phyloP scores from a whole-genome alignment of 2,888 invertebrate genomes.

The Drosophila limbata region DNA sequence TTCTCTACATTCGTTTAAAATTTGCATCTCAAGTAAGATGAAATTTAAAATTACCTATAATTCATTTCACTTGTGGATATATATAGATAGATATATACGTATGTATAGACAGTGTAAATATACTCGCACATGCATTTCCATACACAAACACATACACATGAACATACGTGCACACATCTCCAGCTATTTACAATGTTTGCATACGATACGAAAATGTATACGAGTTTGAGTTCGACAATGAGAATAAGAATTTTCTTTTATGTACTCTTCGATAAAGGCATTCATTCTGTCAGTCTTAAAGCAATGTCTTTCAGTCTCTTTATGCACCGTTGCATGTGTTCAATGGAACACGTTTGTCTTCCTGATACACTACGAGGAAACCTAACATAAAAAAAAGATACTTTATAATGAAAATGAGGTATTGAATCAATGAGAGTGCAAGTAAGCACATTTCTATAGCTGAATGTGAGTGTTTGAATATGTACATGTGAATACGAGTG shows the following conservation, averaged over 20 bases:
- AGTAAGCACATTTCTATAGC: constrained; percentile 14
- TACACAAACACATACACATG: constrained; percentile 31
- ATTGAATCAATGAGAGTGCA: constrained; percentile 34
- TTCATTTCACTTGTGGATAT: constrained; percentile 8
- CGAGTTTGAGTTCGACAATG: background rate
- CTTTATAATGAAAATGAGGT: constrained; percentile 34
- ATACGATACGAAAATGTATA: constrained; percentile 33
- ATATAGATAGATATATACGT: constrained; percentile 3
- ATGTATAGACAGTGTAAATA: constrained; percentile 19
- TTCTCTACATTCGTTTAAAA: constrained; percentile 16
- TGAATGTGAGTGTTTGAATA: constrained; percentile 9
- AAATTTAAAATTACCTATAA: constrained; percentile 27
- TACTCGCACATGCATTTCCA: constrained; percentile 39
- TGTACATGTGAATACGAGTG: constrained; percentile 11
- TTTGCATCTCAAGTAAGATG: constrained; percentile 5
- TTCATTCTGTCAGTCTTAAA: constrained; percentile 28
- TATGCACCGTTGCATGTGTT: constrained; percentile 38
- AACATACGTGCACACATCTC: constrained; percentile 25
- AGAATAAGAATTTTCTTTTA: constrained; percentile 34
- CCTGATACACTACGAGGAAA: constrained; percentile 21
- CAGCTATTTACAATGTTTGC: constrained; percentile 35
- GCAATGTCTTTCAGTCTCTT: constrained; percentile 8
- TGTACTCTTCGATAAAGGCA: constrained; percentile 39
- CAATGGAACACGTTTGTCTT: constrained; percentile 58
- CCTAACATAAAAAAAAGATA: constrained; percentile 18